Percentiles rank a stretch among this genome's conserved stretches.
Evolutionary conservation across 92 coral and sea anemone genomes (phyloP).

Genomic region (Zoanthus sansibaricus): DNA sequence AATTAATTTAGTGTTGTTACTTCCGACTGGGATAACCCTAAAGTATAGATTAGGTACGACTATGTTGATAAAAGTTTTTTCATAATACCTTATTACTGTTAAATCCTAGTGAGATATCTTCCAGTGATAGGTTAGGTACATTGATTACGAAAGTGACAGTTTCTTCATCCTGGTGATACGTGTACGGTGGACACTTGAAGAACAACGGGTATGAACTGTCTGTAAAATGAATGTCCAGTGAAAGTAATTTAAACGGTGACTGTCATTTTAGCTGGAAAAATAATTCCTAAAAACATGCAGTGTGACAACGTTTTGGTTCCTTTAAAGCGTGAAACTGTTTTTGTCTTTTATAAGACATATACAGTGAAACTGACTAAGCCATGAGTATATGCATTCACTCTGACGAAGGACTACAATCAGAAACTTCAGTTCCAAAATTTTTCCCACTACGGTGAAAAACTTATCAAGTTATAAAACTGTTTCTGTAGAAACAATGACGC

Average conservation of each 20-base stretch:
- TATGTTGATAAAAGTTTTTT: constrained; percentile 8
- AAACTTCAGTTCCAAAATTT: too few species aligned
- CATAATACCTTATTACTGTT: constrained; percentile 80
- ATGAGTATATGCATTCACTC: too few species aligned
- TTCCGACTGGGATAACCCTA: constrained; percentile 82
- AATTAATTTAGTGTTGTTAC: constrained; percentile 68
- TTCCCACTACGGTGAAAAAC: too few species aligned
- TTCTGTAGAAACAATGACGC: too few species aligned
- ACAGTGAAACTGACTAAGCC: too few species aligned
- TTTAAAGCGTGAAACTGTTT: too few species aligned
- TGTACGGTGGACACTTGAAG: constrained; percentile 88
- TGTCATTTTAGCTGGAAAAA: background rate
- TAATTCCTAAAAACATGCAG: too few species aligned
- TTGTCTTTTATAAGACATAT: too few species aligned
- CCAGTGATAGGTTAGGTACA: constrained; percentile 15
- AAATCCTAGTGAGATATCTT: constrained; percentile 42
- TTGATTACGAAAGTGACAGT: constrained; percentile 55
- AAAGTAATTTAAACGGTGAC: background rate
- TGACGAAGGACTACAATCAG: too few species aligned
- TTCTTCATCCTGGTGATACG: constrained; percentile 83
- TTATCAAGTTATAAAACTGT: too few species aligned
- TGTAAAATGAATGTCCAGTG: constrained; percentile 18
- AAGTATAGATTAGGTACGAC: constrained; percentile 75
- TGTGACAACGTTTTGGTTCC: too few species aligned
- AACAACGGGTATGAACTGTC: constrained; percentile 84